Base-by-base conservation (phyloP, 2,113 vertebrate genomes). In the Falco punctatus region DNA sequence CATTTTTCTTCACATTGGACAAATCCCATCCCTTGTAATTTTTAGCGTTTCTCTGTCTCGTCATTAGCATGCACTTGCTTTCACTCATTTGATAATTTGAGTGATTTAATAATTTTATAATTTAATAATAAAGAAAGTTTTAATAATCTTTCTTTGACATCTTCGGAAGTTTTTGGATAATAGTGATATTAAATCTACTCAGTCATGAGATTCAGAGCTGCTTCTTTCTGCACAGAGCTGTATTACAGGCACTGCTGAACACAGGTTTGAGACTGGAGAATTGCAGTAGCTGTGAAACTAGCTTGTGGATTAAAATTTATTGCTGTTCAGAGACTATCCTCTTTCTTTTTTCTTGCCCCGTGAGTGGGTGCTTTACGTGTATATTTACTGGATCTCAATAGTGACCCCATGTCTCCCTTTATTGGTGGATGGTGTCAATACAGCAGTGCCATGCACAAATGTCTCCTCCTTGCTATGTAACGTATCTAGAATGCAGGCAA, bases 381-480 rank as follows among this genome's bases (percentile, higher is more conserved):
- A 49, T 95, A 92, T 96, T 94, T 95, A 91, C 96, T 95, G 94
- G 85, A 86, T 94, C 97, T 97, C 95, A 83, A 11, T 89, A 74
- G 94, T 91, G 82, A 75, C 95, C 86, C 84, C 87, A 86, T 94
- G 96, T 88, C 74, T 96, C 86, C 42, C 90, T 88, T 90, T 46
- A 2, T 87, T 30, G 61, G 94, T 80, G 86, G 40, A 95, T 21
- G 58, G 81, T 91, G 84, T 86, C 86, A 88, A 48, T 85, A 83
- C 83, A 81, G 95, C 72, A 54, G 9, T 65, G 52, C 77, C 88
- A 19, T 54, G 72, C 91, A 90, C 93, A 88, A 93, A 67, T 46
- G 73, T 96, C 85, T 90, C 51, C 75, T 61, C 30, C 80, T 94
- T 94, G 84, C 74, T 86, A 22, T 19, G 1, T 54, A 86, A 33